Evolutionary conservation across 2,888 invertebrate species (phyloP), one percentile per base, ranked within the genome.

Genomic region (Torymus aiolomorphi): DNA sequence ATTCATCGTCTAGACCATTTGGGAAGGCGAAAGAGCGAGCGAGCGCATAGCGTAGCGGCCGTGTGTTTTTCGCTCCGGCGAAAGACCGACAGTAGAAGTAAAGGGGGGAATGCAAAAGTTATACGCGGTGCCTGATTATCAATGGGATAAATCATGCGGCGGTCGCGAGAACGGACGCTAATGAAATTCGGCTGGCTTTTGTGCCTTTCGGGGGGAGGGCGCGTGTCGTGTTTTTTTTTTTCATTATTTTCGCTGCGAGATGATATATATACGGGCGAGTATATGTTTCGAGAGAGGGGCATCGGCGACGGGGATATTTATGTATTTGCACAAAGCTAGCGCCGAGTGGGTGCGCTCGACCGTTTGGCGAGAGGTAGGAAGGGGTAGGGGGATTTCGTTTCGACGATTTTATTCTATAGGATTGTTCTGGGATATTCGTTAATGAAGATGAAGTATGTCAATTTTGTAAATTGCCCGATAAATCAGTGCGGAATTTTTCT

Each of bases 1-100:
- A 75, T 77, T 75, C 77, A 82, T 80, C 80, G 82, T 82, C 79
- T 82, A 80, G 82, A 82, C 77, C 74, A 79, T 82, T 82, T 82
- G 77, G 72, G 75, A 66, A 20, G 54, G 56, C 51, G 76, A 12
- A 51, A 16, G 18, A n/a, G 57, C 24, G 65, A 16, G 49, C 42
- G 5, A 52, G 51, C 20, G 20, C n/a, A 12, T 42, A 57, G 14
- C n/a, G 8, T 73, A 63, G 63, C 76, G 54, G 24, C 67, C 51
- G 11, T 56, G 8, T 65, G 71, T 42, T 71, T 24, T n/a, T 74
- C 49, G 18, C 56, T 42, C 24, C 61, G 61, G 54, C 54, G 62
- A 16, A 61, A 18, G n/a, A 31, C 20, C 54, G 56, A 24, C 63
- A 18, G 57, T 42, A 31, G 31, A 42, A 8, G 1, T 42, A 42